phyloP scores from a whole-genome alignment of 2,888 invertebrate genomes.

The Tenthredo notha region DNA sequence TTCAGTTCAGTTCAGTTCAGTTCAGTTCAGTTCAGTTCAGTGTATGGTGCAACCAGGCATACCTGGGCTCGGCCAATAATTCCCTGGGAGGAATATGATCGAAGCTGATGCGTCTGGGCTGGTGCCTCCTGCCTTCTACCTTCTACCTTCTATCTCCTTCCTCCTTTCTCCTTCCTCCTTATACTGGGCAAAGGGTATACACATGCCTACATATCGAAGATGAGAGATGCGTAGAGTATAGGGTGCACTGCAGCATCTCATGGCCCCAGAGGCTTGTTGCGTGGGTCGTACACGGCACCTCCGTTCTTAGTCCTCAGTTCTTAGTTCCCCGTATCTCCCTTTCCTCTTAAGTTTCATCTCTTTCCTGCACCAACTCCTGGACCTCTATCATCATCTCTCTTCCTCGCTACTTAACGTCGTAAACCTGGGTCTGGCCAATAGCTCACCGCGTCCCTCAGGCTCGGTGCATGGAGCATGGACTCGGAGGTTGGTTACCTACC shows the following conservation, averaged over 20 bases:
- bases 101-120: constrained; percentile 68
- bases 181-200: constrained; percentile 48
- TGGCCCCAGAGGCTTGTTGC: constrained; percentile 70
- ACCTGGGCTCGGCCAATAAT: constrained; percentile 65
- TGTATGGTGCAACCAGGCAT: constrained; percentile 20
- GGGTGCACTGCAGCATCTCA: constrained; percentile 57
- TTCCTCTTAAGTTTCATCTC: constrained; percentile 51
- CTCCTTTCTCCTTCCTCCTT: neutral
- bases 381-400: constrained; percentile 40
- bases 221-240: constrained; percentile 62
- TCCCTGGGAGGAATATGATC: constrained; percentile 71
- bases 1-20: neutral
- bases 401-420: constrained; percentile 48
- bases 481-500: neutral
- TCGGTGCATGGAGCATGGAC: neutral
- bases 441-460: constrained; percentile 50
- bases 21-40: neutral
- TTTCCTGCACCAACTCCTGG: neutral
- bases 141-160: neutral
- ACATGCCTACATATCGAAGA: constrained; percentile 70
- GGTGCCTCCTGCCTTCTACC: neutral
- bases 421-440: constrained; percentile 46
- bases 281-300: constrained; percentile 71
- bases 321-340: constrained; percentile 65
- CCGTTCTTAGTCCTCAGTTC: constrained; percentile 68